Evolutionary conservation across 2,888 invertebrate genomes (phyloP), one percentile per base, ranked within the genome.

Genomic region (Emmelina monodactyla): DNA sequence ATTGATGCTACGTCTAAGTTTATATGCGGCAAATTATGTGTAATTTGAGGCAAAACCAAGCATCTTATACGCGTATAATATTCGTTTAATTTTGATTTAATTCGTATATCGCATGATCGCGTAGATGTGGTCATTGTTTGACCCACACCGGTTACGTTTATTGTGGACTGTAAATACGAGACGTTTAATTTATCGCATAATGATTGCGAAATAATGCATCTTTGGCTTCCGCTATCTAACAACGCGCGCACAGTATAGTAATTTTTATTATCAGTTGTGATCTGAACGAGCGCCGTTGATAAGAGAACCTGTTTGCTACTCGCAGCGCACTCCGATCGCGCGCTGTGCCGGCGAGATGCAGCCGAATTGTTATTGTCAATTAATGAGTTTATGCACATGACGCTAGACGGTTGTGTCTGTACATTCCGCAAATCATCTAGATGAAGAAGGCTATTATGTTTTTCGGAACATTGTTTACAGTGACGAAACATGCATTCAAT

Each of bases 151-250:
- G 19, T 6, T 19, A 19, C 9, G n/a, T n/a, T 19, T 19, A 19
- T 9, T 6, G 19, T 19, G 19, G 19, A 19, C 19, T 19, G 5
- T 19, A 19, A 19, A 19, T 19, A 19, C 5, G 19, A 9, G 6
- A 9, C 9, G 9, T 19, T 19, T 19, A 19, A 6, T 19, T 9
- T 5, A 6, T 19, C 9, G 9, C 19, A 19, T 6, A 19, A 9
- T 6, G 19, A 19, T 19, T 39, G 31, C 25, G 36, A 33, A 15
- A 22, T 33, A 35, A 35, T 2, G 9, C 19, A 6, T 6, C 9
- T 5, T 9, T 19, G 19, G 19, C 19, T 19, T 6, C 19, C 19
- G 9, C 19, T 19, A 19, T 19, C 19, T 5, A 22, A 25, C 31
- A 33, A 35, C 35, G 34, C 19, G 19, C 19, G 19, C 6, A 9